phyloP scores from a whole-genome alignment of 2,797 vertebrate genomes.

The Aplochiton taeniatus region DNA sequence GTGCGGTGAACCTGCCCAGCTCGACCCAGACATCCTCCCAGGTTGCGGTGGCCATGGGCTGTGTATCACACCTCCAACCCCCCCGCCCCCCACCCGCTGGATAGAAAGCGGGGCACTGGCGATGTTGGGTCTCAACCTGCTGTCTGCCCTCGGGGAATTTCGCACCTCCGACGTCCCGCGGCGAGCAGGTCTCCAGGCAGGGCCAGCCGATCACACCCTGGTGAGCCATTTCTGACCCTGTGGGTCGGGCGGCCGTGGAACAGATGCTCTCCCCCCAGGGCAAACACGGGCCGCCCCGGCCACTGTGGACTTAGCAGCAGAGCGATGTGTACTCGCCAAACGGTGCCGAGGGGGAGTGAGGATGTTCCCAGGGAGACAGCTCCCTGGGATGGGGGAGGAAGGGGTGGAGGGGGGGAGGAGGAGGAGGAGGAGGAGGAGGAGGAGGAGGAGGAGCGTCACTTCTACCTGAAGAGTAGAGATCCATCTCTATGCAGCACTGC shows the following conservation, averaged over 20 bases:
- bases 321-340: conserved; percentile 74
- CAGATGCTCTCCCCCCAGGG: conserved; percentile 58
- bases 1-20: conserved; percentile 36
- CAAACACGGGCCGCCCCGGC: conserved; percentile 66
- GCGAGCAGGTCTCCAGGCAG: not conserved
- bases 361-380: conserved; percentile 69
- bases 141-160: conserved; percentile 60
- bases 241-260: conserved; percentile 44
- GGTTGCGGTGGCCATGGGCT: conserved; percentile 48
- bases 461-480: conserved; percentile 40
- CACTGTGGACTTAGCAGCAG: conserved; percentile 69
- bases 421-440: conserved; percentile 28
- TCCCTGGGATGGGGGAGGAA: conserved; percentile 24
- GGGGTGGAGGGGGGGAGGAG: conserved; percentile 8
- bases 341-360: conserved; percentile 63
- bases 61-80: conserved; percentile 37
- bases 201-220: conserved; percentile 62
- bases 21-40: conserved; percentile 40
- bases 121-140: conserved; percentile 14
- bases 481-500: conserved; percentile 33
- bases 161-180: conserved; percentile 49
- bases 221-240: conserved; percentile 67
- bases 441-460: conserved; percentile 11
- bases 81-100: conserved; percentile 31
- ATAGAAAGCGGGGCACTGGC: conserved; percentile 27